A percentile compares a stretch with the other conserved stretches of the same genome.
Evolutionary conservation across 2,797 vertebrate species (phyloP).

Genomic region (Sternarchorhynchus goeldii): DNA sequence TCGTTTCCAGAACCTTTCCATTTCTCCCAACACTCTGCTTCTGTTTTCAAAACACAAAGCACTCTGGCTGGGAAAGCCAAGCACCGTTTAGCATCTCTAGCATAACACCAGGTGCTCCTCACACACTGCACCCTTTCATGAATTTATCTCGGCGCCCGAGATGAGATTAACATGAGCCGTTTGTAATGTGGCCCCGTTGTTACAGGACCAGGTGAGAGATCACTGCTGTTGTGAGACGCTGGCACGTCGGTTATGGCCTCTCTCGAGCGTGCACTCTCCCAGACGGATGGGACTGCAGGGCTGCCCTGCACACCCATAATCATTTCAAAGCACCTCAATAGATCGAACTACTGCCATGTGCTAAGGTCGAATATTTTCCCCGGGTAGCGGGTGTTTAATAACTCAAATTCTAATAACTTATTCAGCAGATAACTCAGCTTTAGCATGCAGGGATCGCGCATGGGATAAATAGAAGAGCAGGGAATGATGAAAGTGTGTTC

Average conservation of each 20-base stretch:
- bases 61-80: constrained; percentile 5
- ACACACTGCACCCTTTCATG: constrained; percentile 12
- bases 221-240: neutral
- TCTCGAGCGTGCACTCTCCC: neutral
- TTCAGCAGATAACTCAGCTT: constrained; percentile 21
- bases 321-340: neutral
- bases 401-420: constrained; percentile 26
- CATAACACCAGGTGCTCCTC: constrained; percentile 14
- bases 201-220: neutral
- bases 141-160: constrained; percentile 12
- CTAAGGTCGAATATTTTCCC: constrained; percentile 2
- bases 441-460: constrained; percentile 28
- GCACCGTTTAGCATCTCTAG: constrained; percentile 22
- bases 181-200: neutral
- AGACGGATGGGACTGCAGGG: neutral
- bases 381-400: constrained; percentile 33
- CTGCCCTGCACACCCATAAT: neutral
- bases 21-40: constrained; percentile 26
- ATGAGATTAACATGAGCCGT: constrained; percentile 19
- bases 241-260: constrained; percentile 6
- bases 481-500: constrained; percentile 57
- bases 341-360: neutral
- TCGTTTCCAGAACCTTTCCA: constrained; percentile 14
- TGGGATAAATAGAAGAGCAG: constrained; percentile 57
- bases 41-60: constrained; percentile 39